Percentiles rank a stretch among this genome's conserved stretches.
Evolutionary conservation across 2,797 vertebrate genomes (phyloP).

Genomic region (Mycteria americana): DNA sequence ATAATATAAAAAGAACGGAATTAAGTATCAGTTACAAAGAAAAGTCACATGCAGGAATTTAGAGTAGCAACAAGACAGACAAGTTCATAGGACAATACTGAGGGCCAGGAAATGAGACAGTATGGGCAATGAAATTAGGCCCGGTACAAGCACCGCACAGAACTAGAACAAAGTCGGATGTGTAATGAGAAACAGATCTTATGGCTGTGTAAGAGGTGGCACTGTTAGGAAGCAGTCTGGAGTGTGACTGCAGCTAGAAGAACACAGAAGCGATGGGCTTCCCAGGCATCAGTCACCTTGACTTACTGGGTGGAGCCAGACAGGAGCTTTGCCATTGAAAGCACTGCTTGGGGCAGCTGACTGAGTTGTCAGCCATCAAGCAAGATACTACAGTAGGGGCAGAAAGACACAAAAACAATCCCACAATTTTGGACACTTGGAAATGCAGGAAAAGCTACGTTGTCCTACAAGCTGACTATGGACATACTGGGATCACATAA

Average conservation of each 20-base stretch:
- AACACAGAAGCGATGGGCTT: accelerated
- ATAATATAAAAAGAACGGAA: not conserved
- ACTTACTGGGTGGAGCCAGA: not conserved
- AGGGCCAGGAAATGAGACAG: not conserved
- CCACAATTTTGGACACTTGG: not conserved
- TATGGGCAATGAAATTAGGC: not conserved
- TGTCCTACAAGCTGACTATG: not conserved
- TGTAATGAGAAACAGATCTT: not conserved
- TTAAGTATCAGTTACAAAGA: not conserved
- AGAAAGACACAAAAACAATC: not conserved
- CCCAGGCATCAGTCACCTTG: not conserved
- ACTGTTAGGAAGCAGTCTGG: not conserved
- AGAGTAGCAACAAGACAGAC: not conserved
- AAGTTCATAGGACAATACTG: not conserved
- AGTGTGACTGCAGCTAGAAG: not conserved
- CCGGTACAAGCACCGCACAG: accelerated
- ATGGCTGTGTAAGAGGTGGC: not conserved
- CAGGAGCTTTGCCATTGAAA: not conserved
- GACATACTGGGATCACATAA: not conserved
- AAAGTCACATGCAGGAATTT: not conserved
- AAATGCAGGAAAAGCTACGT: not conserved
- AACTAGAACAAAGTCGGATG: not conserved
- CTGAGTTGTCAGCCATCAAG: not conserved
- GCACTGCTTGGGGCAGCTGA: not conserved
- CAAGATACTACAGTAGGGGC: not conserved